phyloP scores from a whole-genome alignment of 2,797 vertebrate genomes.

The Podargus strigoides region DNA sequence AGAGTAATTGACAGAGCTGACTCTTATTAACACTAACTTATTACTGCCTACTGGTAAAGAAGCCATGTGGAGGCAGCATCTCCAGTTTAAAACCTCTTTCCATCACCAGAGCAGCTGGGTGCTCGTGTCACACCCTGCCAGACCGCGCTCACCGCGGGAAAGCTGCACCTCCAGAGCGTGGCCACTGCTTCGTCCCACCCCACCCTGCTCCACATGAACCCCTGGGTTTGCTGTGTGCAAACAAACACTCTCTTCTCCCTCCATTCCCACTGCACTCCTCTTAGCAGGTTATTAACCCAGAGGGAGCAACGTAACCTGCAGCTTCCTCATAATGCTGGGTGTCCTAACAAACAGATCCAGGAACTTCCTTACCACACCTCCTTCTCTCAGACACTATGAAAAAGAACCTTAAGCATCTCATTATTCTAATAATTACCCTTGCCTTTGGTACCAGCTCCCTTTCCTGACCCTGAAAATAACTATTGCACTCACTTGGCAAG shows the following conservation, averaged over 20 bases:
- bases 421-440: background rate
- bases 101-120: background rate
- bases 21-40: background rate
- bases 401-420: background rate
- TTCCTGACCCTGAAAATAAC: background rate
- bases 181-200: background rate
- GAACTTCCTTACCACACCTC: background rate
- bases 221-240: too few species aligned
- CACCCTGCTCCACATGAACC: accelerated
- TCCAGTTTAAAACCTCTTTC: background rate
- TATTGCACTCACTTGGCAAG: background rate
- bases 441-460: background rate
- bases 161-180: accelerated
- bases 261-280: background rate
- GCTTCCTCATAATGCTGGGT: accelerated
- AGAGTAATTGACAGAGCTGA: background rate
- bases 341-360: background rate
- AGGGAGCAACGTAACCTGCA: background rate
- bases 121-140: accelerated
- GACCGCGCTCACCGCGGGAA: accelerated
- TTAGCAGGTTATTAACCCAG: accelerated
- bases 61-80: background rate
- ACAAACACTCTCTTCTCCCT: background rate
- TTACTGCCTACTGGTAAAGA: background rate
- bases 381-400: background rate